A percentile compares a stretch with the other conserved stretches of the same genome.
These are phyloP conservation scores for Phalanger gymnotis DNA, from an alignment of 2,797 vertebrate species.

Conservation along the genomic window DNA sequence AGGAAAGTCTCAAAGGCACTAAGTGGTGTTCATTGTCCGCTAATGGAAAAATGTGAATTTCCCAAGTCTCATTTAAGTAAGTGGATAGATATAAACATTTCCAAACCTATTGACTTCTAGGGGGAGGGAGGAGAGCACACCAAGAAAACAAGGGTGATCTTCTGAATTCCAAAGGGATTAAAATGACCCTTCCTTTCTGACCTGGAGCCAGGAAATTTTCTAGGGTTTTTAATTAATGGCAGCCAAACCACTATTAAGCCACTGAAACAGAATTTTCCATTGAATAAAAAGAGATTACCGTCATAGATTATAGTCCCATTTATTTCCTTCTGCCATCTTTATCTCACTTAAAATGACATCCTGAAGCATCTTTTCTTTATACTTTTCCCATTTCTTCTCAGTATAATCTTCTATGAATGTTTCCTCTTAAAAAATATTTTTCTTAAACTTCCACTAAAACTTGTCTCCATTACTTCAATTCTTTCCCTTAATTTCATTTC, in stretches of 20 bases:
- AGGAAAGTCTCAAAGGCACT: conserved; percentile 39
- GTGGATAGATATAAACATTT: conserved; percentile 47
- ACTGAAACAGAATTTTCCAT: conserved; percentile 21
- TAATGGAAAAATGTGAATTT: conserved; percentile 61
- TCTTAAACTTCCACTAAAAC: conserved; percentile 36
- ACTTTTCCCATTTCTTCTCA: conserved; percentile 20
- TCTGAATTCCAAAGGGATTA: conserved; percentile 38
- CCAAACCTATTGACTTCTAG: conserved; percentile 20
- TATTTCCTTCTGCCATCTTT: conserved; percentile 23
- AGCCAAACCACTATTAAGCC: conserved; percentile 39
- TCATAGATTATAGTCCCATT: conserved; percentile 7
- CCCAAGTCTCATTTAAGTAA: conserved; percentile 47
- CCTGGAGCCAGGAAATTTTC: not conserved
- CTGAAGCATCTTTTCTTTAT: conserved; percentile 26
- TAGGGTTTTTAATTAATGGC: conserved; percentile 23
- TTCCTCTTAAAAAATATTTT: conserved; percentile 23
- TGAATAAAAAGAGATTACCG: conserved; percentile 26
- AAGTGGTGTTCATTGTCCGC: conserved; percentile 18
- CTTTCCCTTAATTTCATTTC: not conserved
- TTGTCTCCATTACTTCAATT: conserved; percentile 21
- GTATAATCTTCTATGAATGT: not conserved
- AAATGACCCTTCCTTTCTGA: conserved; percentile 46
- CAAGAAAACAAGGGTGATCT: conserved; percentile 10
- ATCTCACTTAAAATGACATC: conserved; percentile 43
- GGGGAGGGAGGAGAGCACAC: not conserved